Evolutionary conservation across 2,113 vertebrate species (phyloP).

Genomic region (Otus sunia): DNA sequence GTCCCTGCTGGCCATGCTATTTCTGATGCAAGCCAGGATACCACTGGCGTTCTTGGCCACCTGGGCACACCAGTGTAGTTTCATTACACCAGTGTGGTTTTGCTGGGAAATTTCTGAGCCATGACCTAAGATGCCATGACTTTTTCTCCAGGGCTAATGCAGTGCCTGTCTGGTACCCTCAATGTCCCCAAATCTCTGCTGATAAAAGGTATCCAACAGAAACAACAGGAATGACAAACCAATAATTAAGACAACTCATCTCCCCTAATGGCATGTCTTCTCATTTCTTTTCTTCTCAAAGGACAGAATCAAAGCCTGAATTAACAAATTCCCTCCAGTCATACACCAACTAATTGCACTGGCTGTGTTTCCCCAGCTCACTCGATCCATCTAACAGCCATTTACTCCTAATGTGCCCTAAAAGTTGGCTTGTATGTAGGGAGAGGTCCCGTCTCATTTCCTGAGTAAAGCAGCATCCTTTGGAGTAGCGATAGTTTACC

Average conservation of each 20-base stretch:
- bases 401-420: not conserved
- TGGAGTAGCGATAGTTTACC: not conserved
- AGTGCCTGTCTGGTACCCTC: not conserved
- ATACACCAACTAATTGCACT: not conserved
- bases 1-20: no score
- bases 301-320: slow-evolving; percentile 17
- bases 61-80: not conserved
- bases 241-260: not conserved
- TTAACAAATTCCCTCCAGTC: slow-evolving; percentile 26
- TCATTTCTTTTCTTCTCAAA: slow-evolving; percentile 46
- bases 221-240: not conserved
- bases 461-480: not conserved
- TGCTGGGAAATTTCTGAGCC: not conserved
- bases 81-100: not conserved
- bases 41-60: no score
- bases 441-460: not conserved
- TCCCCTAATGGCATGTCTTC: not conserved
- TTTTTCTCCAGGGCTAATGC: not conserved
- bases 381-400: not conserved
- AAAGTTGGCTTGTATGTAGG: not conserved
- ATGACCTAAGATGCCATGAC: not conserved
- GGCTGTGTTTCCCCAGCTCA: not conserved
- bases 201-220: not conserved
- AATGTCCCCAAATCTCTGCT: not conserved
- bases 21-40: no score